These are phyloP conservation scores for Morone saxatilis DNA, from an alignment of 2,113 vertebrate species.

Conservation along the genomic window DNA sequence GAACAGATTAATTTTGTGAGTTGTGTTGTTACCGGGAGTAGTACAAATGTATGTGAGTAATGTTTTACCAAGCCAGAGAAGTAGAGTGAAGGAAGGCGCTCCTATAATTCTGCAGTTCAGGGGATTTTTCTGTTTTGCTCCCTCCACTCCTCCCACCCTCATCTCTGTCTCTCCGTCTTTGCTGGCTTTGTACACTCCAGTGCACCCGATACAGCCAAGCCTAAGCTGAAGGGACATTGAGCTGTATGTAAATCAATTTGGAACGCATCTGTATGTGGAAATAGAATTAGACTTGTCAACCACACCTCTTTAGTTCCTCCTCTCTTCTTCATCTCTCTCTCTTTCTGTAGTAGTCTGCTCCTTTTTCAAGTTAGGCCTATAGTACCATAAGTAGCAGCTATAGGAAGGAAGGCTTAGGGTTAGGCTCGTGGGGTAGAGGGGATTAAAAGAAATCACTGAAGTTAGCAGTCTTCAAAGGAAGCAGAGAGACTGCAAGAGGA, in stretches of 20 bases:
- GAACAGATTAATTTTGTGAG: not conserved
- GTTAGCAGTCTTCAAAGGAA: slow-evolving; percentile 79
- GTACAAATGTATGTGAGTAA: slow-evolving; percentile 32
- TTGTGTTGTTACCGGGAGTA: not conserved
- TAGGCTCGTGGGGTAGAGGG: slow-evolving; percentile 59
- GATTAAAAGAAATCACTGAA: slow-evolving; percentile 78
- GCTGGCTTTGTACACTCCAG: slow-evolving; percentile 49
- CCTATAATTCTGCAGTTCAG: slow-evolving; percentile 46
- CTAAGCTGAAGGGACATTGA: slow-evolving; percentile 73
- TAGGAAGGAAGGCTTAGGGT: slow-evolving; percentile 78
- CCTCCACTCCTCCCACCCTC: slow-evolving; percentile 29
- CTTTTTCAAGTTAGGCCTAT: slow-evolving; percentile 51
- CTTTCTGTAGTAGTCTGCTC: slow-evolving; percentile 33
- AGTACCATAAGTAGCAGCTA: slow-evolving; percentile 60
- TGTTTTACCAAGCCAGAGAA: slow-evolving; percentile 41
- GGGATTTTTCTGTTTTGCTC: slow-evolving; percentile 46
- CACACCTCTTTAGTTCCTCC: slow-evolving; percentile 70
- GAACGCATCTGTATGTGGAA: slow-evolving; percentile 67
- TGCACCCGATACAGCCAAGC: slow-evolving; percentile 54
- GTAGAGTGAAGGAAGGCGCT: slow-evolving; percentile 32
- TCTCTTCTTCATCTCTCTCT: slow-evolving; percentile 53
- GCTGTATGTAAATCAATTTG: slow-evolving; percentile 82
- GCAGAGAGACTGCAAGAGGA: slow-evolving; percentile 49
- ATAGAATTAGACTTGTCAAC: slow-evolving; percentile 79
- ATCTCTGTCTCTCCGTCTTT: slow-evolving; percentile 28